Conservation (phyloP, 1,140 invertebrate species). For the Pogonomyrmex barbatus region DNA sequence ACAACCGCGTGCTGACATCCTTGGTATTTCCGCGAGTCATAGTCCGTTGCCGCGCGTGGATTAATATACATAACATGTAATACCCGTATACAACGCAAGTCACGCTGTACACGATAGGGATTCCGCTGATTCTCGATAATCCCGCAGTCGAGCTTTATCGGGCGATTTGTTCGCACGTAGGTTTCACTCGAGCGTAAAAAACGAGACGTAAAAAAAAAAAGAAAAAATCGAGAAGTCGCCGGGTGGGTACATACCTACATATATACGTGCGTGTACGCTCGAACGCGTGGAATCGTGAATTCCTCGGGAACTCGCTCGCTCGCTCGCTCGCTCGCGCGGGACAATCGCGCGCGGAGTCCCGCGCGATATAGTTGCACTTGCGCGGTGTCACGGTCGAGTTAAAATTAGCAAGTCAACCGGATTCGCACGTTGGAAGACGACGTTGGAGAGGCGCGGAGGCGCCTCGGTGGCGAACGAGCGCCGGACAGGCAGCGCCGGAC, state of each 20-base stretch:
- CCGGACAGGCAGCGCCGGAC: background rate
- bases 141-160: slow-evolving; percentile 6
- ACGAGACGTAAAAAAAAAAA: background rate
- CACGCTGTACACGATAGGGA: slow-evolving; percentile 35
- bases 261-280: too few relatives aligned
- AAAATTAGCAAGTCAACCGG: slow-evolving; percentile 81
- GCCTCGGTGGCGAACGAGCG: slow-evolving; percentile 46
- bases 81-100: slow-evolving; percentile 36
- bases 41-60: slow-evolving; percentile 3
- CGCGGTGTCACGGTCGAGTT: slow-evolving; percentile 82
- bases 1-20: slow-evolving; percentile 16
- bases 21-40: slow-evolving; percentile 44
- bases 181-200: background rate
- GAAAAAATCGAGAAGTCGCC: too few relatives aligned
- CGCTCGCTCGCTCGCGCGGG: slow-evolving; percentile 52
- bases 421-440: slow-evolving; percentile 63
- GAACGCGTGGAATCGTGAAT: background rate
- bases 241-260: too few relatives aligned
- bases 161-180: background rate
- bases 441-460: background rate
- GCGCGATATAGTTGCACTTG: slow-evolving; percentile 65
- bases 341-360: slow-evolving; percentile 70
- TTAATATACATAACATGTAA: slow-evolving; percentile 35
- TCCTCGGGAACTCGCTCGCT: slow-evolving; percentile 7
- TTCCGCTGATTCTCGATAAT: slow-evolving; percentile 29